Evolutionary conservation across 2,113 vertebrate species (phyloP).

Genomic region (Anoura caudifer): DNA sequence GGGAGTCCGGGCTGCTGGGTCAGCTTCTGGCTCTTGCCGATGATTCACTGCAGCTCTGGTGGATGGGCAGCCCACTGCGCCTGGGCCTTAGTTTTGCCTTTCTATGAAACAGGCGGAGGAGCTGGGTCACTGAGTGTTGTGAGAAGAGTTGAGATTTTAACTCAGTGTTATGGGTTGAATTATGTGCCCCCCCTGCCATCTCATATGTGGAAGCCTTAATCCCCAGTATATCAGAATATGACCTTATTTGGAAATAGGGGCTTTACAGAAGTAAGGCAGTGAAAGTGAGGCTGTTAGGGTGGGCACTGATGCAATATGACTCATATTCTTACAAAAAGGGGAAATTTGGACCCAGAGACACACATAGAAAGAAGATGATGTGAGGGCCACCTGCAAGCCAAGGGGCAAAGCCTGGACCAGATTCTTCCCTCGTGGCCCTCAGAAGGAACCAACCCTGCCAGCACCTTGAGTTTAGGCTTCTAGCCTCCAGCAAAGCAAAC

Average conservation of each 20-base stretch:
- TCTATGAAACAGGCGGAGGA: not conserved
- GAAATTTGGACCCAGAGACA: not conserved
- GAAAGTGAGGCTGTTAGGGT: not conserved
- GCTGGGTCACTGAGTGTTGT: too few relatives aligned
- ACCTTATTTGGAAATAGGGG: not conserved
- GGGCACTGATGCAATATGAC: not conserved
- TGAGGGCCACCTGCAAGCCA: not conserved
- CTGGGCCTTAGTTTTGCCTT: not conserved
- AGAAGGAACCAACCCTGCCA: not conserved
- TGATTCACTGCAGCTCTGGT: not conserved
- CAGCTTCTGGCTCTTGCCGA: slow-evolving; percentile 57
- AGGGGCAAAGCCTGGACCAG: not conserved
- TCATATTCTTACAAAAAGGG: not conserved
- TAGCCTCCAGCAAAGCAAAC: not conserved
- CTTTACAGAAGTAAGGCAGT: not conserved
- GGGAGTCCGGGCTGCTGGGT: slow-evolving; percentile 56
- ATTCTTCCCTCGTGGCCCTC: not conserved
- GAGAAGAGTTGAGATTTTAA: not conserved
- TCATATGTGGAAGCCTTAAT: not conserved
- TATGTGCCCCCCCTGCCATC: not conserved
- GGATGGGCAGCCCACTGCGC: not conserved
- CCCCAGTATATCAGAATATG: not conserved
- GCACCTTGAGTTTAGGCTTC: not conserved
- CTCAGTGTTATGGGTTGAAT: not conserved
- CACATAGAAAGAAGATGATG: accelerated